Evolutionary conservation across 2,888 invertebrate genomes (phyloP).

Genomic region (Eupithecia tripunctaria): DNA sequence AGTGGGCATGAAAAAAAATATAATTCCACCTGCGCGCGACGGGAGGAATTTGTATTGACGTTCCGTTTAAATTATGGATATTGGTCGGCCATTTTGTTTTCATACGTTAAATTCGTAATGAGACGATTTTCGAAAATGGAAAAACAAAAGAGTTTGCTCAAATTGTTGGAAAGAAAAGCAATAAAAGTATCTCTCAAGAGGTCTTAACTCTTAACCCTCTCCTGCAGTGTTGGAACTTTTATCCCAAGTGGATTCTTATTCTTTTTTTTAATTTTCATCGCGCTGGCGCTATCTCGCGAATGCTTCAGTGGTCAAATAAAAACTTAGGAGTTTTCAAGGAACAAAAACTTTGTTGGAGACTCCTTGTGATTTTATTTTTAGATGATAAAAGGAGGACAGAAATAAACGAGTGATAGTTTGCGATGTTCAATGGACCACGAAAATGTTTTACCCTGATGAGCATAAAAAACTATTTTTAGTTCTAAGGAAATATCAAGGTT

Average conservation of each 20-base stretch:
- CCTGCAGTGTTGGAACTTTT: slow-evolving; percentile 41
- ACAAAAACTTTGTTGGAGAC: slow-evolving; percentile 51
- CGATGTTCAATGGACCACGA: slow-evolving; percentile 24
- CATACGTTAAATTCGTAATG: slow-evolving; percentile 45
- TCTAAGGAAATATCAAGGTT: slow-evolving; percentile 2
- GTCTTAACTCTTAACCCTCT: slow-evolving; percentile 40
- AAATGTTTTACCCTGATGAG: slow-evolving; percentile 2
- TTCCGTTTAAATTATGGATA: slow-evolving; percentile 69
- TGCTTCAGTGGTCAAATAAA: slow-evolving; percentile 85
- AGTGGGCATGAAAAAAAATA: slow-evolving; percentile 76
- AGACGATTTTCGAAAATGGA: slow-evolving; percentile 24
- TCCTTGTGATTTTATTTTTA: slow-evolving; percentile 14
- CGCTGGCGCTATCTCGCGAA: slow-evolving; percentile 81
- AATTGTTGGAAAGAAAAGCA: slow-evolving; percentile 43
- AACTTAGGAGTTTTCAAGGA: slow-evolving; percentile 81
- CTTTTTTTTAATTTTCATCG: slow-evolving; percentile 79
- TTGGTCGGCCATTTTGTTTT: slow-evolving; percentile 76
- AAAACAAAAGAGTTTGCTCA: slow-evolving; percentile 34
- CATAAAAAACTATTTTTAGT: slow-evolving; percentile 29
- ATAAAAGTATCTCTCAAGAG: slow-evolving; percentile 48
- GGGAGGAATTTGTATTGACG: slow-evolving; percentile 75
- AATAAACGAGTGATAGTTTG: slow-evolving; percentile 20
- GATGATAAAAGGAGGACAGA: slow-evolving; percentile 7
- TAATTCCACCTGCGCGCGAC: slow-evolving; percentile 80
- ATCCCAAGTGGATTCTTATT: slow-evolving; percentile 55